Percentiles rank a stretch among this genome's conserved stretches.
Evolutionary conservation across 2,113 vertebrate genomes (phyloP).

Genomic region (Sphaerodactylus townsendi): DNA sequence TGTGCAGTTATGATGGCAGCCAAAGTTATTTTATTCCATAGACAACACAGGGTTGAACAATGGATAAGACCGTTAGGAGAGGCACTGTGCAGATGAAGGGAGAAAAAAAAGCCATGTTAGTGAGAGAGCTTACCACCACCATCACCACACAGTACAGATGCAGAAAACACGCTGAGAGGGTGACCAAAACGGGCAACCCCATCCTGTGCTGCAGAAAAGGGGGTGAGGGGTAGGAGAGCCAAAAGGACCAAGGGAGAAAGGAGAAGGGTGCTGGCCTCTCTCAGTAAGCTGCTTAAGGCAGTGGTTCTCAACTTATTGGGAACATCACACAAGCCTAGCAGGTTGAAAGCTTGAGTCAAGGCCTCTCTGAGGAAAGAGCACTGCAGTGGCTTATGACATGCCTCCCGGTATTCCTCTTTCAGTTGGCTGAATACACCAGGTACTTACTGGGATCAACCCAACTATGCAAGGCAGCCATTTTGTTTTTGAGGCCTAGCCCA

Average conservation of each 20-base stretch:
- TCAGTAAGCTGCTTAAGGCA: constrained; percentile 32
- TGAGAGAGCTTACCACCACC: constrained; percentile 68
- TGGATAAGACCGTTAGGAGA: constrained; percentile 73
- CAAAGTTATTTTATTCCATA: constrained; percentile 73
- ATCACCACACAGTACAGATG: constrained; percentile 65
- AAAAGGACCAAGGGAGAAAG: constrained; percentile 12
- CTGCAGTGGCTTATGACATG: background rate
- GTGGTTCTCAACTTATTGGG: constrained; percentile 8
- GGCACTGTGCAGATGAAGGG: constrained; percentile 70
- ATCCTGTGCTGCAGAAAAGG: constrained; percentile 54
- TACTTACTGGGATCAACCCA: background rate
- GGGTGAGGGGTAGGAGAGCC: constrained; percentile 8
- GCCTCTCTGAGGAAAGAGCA: constrained; percentile 48
- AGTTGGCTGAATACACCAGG: background rate
- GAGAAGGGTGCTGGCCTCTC: constrained; percentile 31
- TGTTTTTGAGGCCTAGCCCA: background rate
- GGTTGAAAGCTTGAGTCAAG: background rate
- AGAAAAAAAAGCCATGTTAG: constrained; percentile 73
- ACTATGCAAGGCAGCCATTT: background rate
- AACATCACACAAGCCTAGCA: background rate
- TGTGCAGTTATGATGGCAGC: constrained; percentile 63
- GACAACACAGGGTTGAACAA: constrained; percentile 71
- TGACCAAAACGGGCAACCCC: constrained; percentile 79
- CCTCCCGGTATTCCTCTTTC: background rate
- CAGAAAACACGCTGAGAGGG: constrained; percentile 62